Conservation (phyloP, 2,113 vertebrate genomes). For the Litocranius walleri region DNA sequence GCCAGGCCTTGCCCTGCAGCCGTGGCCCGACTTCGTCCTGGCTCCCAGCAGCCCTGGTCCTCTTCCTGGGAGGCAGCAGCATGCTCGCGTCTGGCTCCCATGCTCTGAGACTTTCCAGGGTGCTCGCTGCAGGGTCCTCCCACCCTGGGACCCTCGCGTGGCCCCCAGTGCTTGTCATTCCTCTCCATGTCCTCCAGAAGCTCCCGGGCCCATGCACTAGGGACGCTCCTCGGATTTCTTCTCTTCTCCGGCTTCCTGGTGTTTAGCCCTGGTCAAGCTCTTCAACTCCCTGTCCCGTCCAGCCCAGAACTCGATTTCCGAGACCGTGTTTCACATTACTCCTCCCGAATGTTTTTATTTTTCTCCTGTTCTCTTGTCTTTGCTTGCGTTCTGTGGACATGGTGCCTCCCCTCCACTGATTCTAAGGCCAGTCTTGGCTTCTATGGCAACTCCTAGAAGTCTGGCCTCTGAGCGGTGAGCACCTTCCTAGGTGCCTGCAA, state of each 20-base stretch:
- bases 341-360: rapidly evolving
- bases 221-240: rapidly evolving
- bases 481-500: rapidly evolving
- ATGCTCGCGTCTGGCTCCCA: rapidly evolving
- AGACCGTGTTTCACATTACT: rapidly evolving
- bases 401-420: neutral
- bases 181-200: neutral
- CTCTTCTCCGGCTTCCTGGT: rapidly evolving
- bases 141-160: rapidly evolving
- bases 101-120: neutral
- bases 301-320: neutral
- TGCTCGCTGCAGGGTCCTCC: neutral
- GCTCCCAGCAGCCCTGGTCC: neutral
- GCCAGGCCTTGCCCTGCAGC: neutral
- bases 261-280: neutral
- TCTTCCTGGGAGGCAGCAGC: rapidly evolving
- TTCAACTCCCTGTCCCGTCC: rapidly evolving
- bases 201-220: rapidly evolving
- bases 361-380: neutral
- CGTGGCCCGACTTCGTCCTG: rapidly evolving
- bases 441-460: neutral
- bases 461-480: rapidly evolving
- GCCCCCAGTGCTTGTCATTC: neutral
- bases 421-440: rapidly evolving
- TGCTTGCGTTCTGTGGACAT: rapidly evolving